Percentiles rank a stretch among this genome's conserved stretches.
These are phyloP conservation scores for Drosophila triauraria DNA, from an alignment of 1,140 invertebrate genomes.

Conservation along the genomic window DNA sequence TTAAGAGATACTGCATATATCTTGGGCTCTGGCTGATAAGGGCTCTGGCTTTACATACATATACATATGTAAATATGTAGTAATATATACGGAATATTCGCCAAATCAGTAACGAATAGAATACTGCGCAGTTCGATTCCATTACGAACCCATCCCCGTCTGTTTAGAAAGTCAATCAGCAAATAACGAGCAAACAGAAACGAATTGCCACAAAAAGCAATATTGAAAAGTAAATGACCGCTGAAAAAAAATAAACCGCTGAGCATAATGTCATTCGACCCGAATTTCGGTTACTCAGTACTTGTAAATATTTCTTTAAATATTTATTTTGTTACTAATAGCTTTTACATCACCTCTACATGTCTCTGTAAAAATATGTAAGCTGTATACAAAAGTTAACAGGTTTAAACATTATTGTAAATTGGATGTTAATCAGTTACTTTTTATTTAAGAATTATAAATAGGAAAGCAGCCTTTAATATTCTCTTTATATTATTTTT, in stretches of 20 bases:
- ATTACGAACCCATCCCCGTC: constrained; percentile 25
- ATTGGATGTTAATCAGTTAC: too few relatives aligned
- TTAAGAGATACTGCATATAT: constrained; percentile 18
- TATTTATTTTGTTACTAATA: constrained; percentile 12
- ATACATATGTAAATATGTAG: not conserved
- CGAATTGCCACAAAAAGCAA: constrained; percentile 59
- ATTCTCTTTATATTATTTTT: too few relatives aligned
- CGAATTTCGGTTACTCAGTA: constrained; percentile 19
- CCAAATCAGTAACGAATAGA: constrained; percentile 31
- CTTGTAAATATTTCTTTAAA: constrained; percentile 13
- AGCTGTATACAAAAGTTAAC: too few relatives aligned
- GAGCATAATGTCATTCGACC: constrained; percentile 12
- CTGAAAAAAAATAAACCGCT: not conserved
- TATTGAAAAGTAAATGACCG: constrained; percentile 75
- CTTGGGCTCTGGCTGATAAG: constrained; percentile 36
- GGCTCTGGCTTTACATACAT: not conserved
- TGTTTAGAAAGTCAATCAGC: constrained; percentile 75
- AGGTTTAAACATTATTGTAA: too few relatives aligned
- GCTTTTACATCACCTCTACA: not conserved
- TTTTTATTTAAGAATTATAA: too few relatives aligned
- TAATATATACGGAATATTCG: constrained; percentile 26
- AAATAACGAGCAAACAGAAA: constrained; percentile 49
- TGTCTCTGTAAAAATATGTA: not conserved
- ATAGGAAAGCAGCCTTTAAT: too few relatives aligned
- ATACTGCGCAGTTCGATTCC: constrained; percentile 38